A percentile compares a stretch with the other conserved stretches of the same genome.
These are phyloP conservation scores for Gorsachius goisagi DNA, from an alignment of 2,113 vertebrate genomes.

Conservation along the genomic window DNA sequence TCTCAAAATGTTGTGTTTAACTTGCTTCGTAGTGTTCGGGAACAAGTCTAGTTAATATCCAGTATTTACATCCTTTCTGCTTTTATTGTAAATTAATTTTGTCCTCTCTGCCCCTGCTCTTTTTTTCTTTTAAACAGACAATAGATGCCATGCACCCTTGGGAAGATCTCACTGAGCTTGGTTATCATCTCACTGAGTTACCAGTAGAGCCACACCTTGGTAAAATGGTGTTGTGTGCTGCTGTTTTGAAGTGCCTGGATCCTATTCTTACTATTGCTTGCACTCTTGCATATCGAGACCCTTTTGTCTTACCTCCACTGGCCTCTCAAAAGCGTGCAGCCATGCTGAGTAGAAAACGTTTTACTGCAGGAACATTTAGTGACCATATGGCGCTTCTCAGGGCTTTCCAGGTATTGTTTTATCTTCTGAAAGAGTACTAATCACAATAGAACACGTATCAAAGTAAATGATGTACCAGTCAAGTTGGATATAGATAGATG, in stretches of 20 bases:
- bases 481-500: background rate
- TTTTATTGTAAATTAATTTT: background rate
- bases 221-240: conserved; percentile 94
- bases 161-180: conserved; percentile 93
- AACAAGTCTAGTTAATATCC: background rate
- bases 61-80: background rate
- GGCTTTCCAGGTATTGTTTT: conserved; percentile 88
- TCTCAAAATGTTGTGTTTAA: background rate
- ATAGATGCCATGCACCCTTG: conserved; percentile 93
- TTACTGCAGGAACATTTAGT: conserved; percentile 87
- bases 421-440: background rate
- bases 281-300: conserved; percentile 89
- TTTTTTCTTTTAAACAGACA: conserved; percentile 62
- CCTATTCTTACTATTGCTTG: conserved; percentile 95
- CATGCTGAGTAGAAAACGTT: conserved; percentile 85
- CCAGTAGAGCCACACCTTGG: conserved; percentile 94
- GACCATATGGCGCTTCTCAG: conserved; percentile 96
- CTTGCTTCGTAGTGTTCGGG: background rate
- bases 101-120: accelerated
- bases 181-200: conserved; percentile 91
- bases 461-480: background rate
- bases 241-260: conserved; percentile 93
- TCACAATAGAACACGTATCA: background rate
- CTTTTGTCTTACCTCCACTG: conserved; percentile 87
- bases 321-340: conserved; percentile 87